Base-by-base conservation (phyloP, 1,140 invertebrate species). In the Drosophila baimaii region DNA sequence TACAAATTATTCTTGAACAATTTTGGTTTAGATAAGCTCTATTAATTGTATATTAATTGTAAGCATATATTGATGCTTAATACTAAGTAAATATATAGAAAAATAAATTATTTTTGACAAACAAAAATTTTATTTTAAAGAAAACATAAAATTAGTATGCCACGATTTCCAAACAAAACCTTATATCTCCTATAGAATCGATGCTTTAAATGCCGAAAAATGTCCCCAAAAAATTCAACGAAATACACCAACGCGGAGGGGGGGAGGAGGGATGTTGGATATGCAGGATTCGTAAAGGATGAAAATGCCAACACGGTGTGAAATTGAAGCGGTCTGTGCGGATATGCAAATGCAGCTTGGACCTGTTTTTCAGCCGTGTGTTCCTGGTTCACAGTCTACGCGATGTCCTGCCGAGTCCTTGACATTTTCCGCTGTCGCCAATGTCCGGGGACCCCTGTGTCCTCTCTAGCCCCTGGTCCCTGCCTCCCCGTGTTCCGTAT, bases 291-390 rank as follows among this genome's bases (percentile, higher is more conserved):
- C 51, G 51, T 27, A 49, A 73, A 43, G 46, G 37, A 66, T 21
- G 54, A 82, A 79, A 78, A 71, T 47, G 82, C 35, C 78, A 44
- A 81, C 58, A 75, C 61, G 69, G 44, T 77, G 69, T 71, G 66
- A 86, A 85, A 85, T 85, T 85, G 78, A 62, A 85, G 69, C 83
- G 85, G 68, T 65, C 77, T 46, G 46, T 54, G 57, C 65, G 44
- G 44, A 76, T 76, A 86, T 86, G 82, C 83, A 88, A 86, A 85
- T 68, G 74, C 74, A 76, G 62, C 39, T 49, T 56, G 72, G 35
- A 19, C 27, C 61, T 31, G 27, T 75, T 75, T 75, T 74, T 27
- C 59, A 46, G 56, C 52, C 51, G 70, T 55, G 72, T 65, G 72
- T 75, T 64, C 58, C 79, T 62, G 76, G 77, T 62, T 63, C 76